phyloP scores from a whole-genome alignment of 1,140 invertebrate genomes.

The Drosophila carrolli region DNA sequence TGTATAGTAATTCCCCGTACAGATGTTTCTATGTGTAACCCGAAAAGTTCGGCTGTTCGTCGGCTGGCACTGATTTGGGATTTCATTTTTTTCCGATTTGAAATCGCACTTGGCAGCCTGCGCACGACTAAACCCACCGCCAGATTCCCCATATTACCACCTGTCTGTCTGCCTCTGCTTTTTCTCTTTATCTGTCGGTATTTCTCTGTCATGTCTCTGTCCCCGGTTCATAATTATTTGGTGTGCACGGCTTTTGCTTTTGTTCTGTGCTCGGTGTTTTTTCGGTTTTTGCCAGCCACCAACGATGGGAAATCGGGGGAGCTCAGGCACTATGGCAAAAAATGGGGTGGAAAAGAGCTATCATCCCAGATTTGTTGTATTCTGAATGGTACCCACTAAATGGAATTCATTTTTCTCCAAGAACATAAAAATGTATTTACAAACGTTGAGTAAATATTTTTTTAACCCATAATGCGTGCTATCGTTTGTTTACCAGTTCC shows the following conservation, averaged over 20 bases:
- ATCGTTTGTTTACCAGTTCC: neutral
- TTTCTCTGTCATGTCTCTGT: constrained; percentile 23
- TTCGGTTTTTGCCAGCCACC: constrained; percentile 10
- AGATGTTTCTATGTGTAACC: constrained; percentile 27
- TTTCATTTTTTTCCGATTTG: constrained; percentile 51
- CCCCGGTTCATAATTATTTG: constrained; percentile 52
- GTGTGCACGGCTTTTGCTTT: constrained; percentile 6
- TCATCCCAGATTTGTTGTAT: neutral
- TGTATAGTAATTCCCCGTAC: constrained; percentile 44
- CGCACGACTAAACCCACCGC: constrained; percentile 69
- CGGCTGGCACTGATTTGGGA: constrained; percentile 46
- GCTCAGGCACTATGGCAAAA: constrained; percentile 2
- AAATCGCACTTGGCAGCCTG: constrained; percentile 56
- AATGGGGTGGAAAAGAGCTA: neutral
- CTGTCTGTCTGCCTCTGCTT: constrained; percentile 34
- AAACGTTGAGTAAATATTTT: neutral
- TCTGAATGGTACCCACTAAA: constrained; percentile 6
- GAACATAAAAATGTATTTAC: constrained; percentile 7
- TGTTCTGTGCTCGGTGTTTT: constrained; percentile 21
- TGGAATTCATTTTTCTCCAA: neutral
- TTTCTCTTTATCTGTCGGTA: constrained; percentile 4
- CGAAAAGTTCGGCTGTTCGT: constrained; percentile 15
- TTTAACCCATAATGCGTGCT: neutral
- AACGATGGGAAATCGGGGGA: constrained; percentile 12
- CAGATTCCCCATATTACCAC: constrained; percentile 50